Conservation (phyloP, 2,888 invertebrate genomes). For the Trichogramma evanescens region DNA sequence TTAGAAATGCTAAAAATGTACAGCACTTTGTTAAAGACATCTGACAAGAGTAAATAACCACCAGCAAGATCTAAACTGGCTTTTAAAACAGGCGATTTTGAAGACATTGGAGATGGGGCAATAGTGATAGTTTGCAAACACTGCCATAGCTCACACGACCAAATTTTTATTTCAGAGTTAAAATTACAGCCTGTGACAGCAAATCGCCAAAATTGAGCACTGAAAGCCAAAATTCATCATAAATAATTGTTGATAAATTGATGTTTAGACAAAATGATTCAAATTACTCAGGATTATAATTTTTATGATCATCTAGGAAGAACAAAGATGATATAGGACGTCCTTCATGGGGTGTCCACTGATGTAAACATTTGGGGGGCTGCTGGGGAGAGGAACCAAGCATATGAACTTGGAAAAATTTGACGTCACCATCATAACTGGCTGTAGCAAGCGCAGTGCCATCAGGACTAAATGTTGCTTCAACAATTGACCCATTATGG, state of each 20-base stretch:
- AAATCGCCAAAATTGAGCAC: constrained; percentile 87
- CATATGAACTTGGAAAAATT: constrained; percentile 85
- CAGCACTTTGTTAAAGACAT: constrained; percentile 74
- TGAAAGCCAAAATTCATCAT: constrained; percentile 32
- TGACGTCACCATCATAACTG: constrained; percentile 78
- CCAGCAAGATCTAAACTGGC: constrained; percentile 80
- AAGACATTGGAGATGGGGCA: constrained; percentile 49
- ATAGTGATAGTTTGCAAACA: constrained; percentile 84
- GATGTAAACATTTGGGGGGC: constrained; percentile 77
- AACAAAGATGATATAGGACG: constrained; percentile 81
- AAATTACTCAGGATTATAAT: constrained; percentile 69
- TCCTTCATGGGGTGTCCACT: constrained; percentile 89
- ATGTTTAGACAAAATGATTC: background rate
- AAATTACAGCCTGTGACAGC: constrained; percentile 85
- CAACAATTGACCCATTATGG: constrained; percentile 63
- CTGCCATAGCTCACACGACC: constrained; percentile 93
- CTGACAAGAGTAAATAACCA: constrained; percentile 79
- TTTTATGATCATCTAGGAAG: constrained; percentile 87
- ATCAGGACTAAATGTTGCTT: constrained; percentile 88
- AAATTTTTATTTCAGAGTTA: constrained; percentile 84
- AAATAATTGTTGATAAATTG: background rate
- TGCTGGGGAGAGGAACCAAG: constrained; percentile 46
- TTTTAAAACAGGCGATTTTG: constrained; percentile 56
- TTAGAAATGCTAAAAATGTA: constrained; percentile 72
- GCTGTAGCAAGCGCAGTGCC: constrained; percentile 91